Evolutionary conservation across 2,797 vertebrate genomes (phyloP).

Genomic region (Clarias platycephalus): DNA sequence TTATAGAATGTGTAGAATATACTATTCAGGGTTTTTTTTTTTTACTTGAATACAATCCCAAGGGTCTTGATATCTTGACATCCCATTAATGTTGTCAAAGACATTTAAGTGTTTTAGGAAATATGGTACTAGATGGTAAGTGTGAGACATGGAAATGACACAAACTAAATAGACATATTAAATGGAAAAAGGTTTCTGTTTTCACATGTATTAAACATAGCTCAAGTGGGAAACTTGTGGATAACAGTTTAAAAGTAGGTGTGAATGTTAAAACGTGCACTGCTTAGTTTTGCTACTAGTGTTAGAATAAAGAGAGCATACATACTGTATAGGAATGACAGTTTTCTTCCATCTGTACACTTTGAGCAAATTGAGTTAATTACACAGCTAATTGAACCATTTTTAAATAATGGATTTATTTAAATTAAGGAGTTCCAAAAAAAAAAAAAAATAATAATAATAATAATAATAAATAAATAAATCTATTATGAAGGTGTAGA

Average conservation of each 20-base stretch:
- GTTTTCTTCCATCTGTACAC: background rate
- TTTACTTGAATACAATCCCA: background rate
- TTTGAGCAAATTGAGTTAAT: background rate
- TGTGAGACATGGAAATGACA: constrained; percentile 21
- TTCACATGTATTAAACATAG: constrained; percentile 56
- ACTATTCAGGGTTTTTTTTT: background rate
- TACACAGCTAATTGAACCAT: background rate
- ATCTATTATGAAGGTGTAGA: background rate
- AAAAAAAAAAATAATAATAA: background rate
- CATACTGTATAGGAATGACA: background rate
- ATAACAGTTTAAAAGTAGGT: constrained; percentile 28
- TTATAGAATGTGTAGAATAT: too few relatives aligned
- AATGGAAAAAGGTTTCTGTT: constrained; percentile 46
- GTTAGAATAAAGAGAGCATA: constrained; percentile 6
- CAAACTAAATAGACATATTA: constrained; percentile 57
- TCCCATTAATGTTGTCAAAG: background rate
- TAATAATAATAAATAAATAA: too few relatives aligned
- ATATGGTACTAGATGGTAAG: background rate
- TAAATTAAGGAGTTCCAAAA: background rate
- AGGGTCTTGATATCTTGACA: background rate
- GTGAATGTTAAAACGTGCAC: constrained; percentile 11
- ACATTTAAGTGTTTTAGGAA: background rate
- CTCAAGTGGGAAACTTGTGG: constrained; percentile 34
- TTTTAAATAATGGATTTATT: background rate
- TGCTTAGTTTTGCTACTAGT: constrained; percentile 19